Evolutionary conservation across 2,888 invertebrate species (phyloP).

Genomic region (Ariolimax columbianus): DNA sequence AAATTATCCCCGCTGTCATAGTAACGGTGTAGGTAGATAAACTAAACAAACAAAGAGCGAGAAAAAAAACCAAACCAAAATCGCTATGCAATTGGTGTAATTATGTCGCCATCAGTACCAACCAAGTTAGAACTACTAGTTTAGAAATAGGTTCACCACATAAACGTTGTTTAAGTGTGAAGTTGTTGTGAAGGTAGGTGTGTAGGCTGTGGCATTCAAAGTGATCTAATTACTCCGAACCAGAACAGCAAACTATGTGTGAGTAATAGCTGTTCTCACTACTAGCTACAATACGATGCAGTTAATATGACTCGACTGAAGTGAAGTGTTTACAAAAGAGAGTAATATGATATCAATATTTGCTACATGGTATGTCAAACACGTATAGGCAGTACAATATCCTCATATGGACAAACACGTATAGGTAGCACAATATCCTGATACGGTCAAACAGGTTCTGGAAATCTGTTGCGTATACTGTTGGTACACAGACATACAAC

Average conservation of each 20-base stretch:
- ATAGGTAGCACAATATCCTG: too few species aligned
- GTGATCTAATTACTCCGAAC: not conserved
- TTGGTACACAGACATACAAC: too few species aligned
- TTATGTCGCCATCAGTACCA: not conserved
- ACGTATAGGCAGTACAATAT: too few species aligned
- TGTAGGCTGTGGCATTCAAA: not conserved
- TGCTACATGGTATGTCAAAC: too few species aligned
- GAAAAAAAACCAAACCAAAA: not conserved
- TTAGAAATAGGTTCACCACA: not conserved
- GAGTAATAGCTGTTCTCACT: too few species aligned
- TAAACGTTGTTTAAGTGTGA: not conserved
- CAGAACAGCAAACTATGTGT: not conserved
- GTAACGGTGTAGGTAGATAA: not conserved
- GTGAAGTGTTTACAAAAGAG: too few species aligned
- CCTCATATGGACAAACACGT: too few species aligned
- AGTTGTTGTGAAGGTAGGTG: not conserved
- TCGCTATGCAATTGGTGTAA: not conserved
- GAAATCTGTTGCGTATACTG: too few species aligned
- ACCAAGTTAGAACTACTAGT: not conserved
- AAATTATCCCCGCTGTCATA: constrained; percentile 7
- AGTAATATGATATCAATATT: too few species aligned
- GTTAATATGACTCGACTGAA: too few species aligned
- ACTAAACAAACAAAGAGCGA: not conserved
- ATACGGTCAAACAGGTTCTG: too few species aligned
- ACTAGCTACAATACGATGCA: too few species aligned